Base-by-base conservation (phyloP, 2,113 vertebrate genomes). In the Tachuris rubrigastra region DNA sequence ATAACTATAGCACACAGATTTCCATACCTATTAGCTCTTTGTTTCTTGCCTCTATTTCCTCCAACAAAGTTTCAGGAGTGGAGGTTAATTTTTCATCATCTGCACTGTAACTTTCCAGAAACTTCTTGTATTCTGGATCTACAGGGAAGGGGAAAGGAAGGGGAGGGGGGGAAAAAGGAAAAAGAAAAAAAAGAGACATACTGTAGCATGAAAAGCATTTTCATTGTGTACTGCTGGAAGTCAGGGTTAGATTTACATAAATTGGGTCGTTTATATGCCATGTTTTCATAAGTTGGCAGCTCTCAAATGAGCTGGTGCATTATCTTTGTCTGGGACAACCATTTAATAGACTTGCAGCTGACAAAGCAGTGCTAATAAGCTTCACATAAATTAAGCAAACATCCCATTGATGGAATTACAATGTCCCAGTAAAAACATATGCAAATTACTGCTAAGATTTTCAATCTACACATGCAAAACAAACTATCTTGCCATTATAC, bases 91-190 rank as follows among this genome's bases (percentile, higher is more conserved):
- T 99, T 94, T 99, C 99, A 60, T 99, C 99, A 96, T 99, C 99
- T 49, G 98, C 98, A 67, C 98, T 99, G 96, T 99, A 99, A 94
- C 97, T 97, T 93, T 99, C 99, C 96, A 99, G 98, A 97, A 99
- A 99, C 88, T 98, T 99, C 94, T 99, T 99, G 95, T 99, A 99
- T 91, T 99, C 99, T 82, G 98, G 98, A 98, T 99, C 99, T 99
- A 95, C 31, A 58, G 7, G 16, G 10, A 42, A 49, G 2, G 44
- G 15, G 10, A 28, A 41, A 31, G 12, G 5, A 6, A 46, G 10
- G 25, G 11, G 28, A 19, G 14, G 5, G 2, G 5, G 2, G 25
- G 24, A 28, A 39, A 14, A 1, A 3, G 1, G 1, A 8, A 1
- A 3, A 1, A 5, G n/a, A 35, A 6, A 9, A 19, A 17, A 41